Base-by-base conservation (phyloP, 2,888 invertebrate species). In the Hemithea aestivaria region DNA sequence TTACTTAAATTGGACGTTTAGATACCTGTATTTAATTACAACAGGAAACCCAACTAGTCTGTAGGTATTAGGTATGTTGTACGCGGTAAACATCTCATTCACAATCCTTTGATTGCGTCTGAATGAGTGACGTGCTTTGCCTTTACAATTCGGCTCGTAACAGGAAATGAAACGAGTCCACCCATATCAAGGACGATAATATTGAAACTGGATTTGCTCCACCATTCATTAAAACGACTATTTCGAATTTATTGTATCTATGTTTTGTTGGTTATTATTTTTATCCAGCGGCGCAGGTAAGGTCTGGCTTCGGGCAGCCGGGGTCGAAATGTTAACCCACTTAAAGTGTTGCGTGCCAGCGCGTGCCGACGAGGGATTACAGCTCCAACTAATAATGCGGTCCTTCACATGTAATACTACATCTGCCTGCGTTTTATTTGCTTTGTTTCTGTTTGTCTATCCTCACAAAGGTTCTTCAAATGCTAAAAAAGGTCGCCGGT, bases 111-210 rank as follows among this genome's bases (percentile, higher is more conserved):
- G 82, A 84, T 84, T 82, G 77, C 73, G 72, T 63, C 62, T 77
- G 77, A 83, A 82, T 81, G 83, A 81, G 73, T 82, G 83, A 83
- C 84, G 83, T 81, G 82, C 69, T 72, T 62, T 60, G 79, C 68
- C 69, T 81, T 73, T 74, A 82, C 78, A 80, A 82, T 73, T 69
- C 68, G 59, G 63, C 56, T 72, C 66, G 66, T 66, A 73, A 70
- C 82, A 84, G 85, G 85, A 85, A 84, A 68, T 72, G 58, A 70
- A 82, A 79, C 81, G 62, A 75, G 80, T 79, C 66, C 73, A 73
- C 69, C 70, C 58, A 66, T 75, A 83, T 71, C 84, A 84, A 83
- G 84, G 84, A 82, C 84, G 75, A 59, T 64, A 63, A 66, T 72
- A 70, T 68, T 69, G 60, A 65, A 71, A 73, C 70, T 66, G 64